These are phyloP conservation scores for Papilio aristodemus DNA, from an alignment of 1,140 invertebrate genomes.

Conservation along the genomic window DNA sequence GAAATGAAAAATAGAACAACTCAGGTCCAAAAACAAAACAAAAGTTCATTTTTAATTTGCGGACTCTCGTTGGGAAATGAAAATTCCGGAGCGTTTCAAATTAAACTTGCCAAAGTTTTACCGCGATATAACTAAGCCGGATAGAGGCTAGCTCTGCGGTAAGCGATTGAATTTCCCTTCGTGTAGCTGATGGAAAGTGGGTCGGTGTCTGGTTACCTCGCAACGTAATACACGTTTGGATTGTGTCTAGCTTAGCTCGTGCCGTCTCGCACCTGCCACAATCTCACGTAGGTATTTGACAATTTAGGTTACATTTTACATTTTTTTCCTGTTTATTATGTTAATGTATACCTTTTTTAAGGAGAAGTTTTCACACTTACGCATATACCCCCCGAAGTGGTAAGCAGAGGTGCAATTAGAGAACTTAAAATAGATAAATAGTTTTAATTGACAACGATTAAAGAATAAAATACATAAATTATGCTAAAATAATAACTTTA, in stretches of 20 bases:
- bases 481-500: no score
- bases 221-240: constrained; percentile 24
- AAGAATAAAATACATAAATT: no score
- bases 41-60: constrained; percentile 6
- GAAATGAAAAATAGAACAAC: constrained; percentile 4
- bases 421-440: neutral
- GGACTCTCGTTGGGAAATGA: constrained; percentile 5
- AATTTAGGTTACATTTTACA: neutral
- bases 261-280: constrained; percentile 36
- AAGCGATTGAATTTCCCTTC: constrained; percentile 56
- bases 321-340: neutral
- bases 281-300: constrained; percentile 7
- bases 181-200: constrained; percentile 60
- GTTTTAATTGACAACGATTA: no score
- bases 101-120: constrained; percentile 26
- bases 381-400: no score
- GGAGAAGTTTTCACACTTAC: neutral
- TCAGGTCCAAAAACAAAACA: constrained; percentile 3
- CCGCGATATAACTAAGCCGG: constrained; percentile 38
- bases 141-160: constrained; percentile 34
- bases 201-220: constrained; percentile 58
- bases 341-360: neutral
- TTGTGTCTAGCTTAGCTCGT: constrained; percentile 24
- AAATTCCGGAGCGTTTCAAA: constrained; percentile 22
- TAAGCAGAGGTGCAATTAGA: no score